Evolutionary conservation across 2,888 invertebrate species (phyloP).

Genomic region (Acrocera orbiculus): DNA sequence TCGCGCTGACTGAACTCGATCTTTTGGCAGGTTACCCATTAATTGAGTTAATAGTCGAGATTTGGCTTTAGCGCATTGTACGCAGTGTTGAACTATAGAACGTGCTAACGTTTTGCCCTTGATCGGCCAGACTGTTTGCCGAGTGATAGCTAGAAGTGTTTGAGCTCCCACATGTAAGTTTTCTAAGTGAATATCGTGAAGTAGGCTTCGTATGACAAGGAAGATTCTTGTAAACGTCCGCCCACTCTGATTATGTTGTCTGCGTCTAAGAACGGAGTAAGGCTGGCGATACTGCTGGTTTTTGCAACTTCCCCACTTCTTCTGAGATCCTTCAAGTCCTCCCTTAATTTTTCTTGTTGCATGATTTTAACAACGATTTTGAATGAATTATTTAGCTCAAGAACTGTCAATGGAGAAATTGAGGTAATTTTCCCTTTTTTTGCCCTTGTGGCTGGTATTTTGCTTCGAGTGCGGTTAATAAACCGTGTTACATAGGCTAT

Average conservation of each 20-base stretch:
- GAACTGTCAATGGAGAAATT: no score
- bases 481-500: no score
- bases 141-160: conserved; percentile 6
- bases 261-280: conserved; percentile 13
- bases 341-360: neutral
- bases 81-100: conserved; percentile 10
- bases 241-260: conserved; percentile 17
- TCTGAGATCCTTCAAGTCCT: neutral
- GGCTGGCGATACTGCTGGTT: neutral
- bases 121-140: conserved; percentile 15
- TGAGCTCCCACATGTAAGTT: neutral
- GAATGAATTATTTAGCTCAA: no score
- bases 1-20: conserved; percentile 6
- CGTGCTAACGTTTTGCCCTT: conserved; percentile 9
- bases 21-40: conserved; percentile 16
- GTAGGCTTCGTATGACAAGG: conserved; percentile 10
- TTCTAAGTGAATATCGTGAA: conserved; percentile 4
- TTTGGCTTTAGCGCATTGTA: conserved; percentile 10
- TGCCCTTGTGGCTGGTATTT: no score
- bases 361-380: no score
- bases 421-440: no score
- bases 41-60: conserved; percentile 10
- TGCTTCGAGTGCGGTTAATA: no score
- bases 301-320: neutral
- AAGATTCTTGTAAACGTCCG: conserved; percentile 13